phyloP scores from a whole-genome alignment of 2,888 invertebrate species.

The Eristalis tenax region DNA sequence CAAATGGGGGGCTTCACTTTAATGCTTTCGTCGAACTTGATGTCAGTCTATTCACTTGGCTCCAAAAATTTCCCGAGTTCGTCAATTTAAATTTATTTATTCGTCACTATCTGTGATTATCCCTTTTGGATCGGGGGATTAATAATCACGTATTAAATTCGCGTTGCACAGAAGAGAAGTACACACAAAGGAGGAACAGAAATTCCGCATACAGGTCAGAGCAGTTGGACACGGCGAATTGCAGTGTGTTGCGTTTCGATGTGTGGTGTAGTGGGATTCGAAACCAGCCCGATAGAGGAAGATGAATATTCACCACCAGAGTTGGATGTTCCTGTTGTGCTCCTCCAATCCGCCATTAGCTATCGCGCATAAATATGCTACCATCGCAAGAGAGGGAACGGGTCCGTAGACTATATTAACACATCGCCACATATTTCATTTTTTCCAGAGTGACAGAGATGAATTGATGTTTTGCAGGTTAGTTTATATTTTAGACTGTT shows the following conservation, averaged over 20 bases:
- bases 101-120: slow-evolving; percentile 15
- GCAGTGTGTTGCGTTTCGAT: slow-evolving; percentile 37
- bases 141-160: slow-evolving; percentile 31
- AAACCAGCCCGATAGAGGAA: slow-evolving; percentile 11
- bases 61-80: background rate
- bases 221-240: slow-evolving; percentile 60
- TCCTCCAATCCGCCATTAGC: slow-evolving; percentile 10
- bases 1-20: background rate
- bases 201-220: slow-evolving; percentile 46
- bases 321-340: background rate
- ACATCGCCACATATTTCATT: slow-evolving; percentile 35
- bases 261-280: background rate
- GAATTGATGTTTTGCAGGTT: background rate
- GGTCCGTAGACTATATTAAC: background rate
- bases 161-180: slow-evolving; percentile 36
- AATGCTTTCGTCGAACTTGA: background rate
- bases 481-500: background rate
- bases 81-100: slow-evolving; percentile 3
- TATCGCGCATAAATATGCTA: background rate
- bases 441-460: slow-evolving; percentile 13
- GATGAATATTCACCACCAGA: slow-evolving; percentile 4
- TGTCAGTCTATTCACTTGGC: slow-evolving; percentile 11
- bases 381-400: background rate
- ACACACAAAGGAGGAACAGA: slow-evolving; percentile 16
- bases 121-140: background rate